Base-by-base conservation (phyloP, 1,140 invertebrate species). In the Cherax quadricarinatus region DNA sequence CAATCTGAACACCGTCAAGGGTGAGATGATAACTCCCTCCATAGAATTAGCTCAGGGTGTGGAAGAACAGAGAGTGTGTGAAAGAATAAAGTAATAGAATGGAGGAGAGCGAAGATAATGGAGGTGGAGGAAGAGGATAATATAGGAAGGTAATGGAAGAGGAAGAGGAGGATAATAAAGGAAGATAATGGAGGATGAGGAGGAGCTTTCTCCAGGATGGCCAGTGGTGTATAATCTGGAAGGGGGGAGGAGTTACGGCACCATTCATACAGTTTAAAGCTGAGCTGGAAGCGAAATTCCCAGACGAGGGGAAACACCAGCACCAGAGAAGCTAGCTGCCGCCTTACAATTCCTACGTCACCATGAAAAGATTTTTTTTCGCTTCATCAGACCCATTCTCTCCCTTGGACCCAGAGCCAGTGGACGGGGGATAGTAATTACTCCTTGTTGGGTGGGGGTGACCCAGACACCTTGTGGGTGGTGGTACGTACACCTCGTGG, bases 241-340 rank as follows among this genome's bases (percentile, higher is more conserved):
- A 66, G 83, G 70, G 70, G 41, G 41, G 60, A 30, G 60, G 49
- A 85, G 83, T 85, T 85, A 85, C 60, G 83, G 24, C 83, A 41
- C 49, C 83, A 48, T 85, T 85, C 83, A 85, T 85, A 85, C 62
- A 85, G 9, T 84, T 85, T 85, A 85, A 85, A 85, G 83, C 83
- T 85, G 83, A 85, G 41, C 60, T 53, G 41, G 60, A 85, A 66
- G 41, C 41, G 60, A 66, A 62, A 85, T 24, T 66, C 62, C 83
- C 62, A 16, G 62, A 41, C 83, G 62, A 14, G 21, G 18, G 18
- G 10, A 85, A 85, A 85, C 60, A 85, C 83, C 14, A 53, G 48
- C 60, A 85, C 24, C 60, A 85, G 79, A 57, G 30, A 41, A 41
- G 30, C 30, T 41, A 81, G 53, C 70, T 75, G 30, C 70, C n/a